A percentile compares a stretch with the other conserved stretches of the same genome.
These are phyloP conservation scores for Phrynocephalus guinanensis DNA, from an alignment of 2,797 vertebrate species.

Conservation along the genomic window DNA sequence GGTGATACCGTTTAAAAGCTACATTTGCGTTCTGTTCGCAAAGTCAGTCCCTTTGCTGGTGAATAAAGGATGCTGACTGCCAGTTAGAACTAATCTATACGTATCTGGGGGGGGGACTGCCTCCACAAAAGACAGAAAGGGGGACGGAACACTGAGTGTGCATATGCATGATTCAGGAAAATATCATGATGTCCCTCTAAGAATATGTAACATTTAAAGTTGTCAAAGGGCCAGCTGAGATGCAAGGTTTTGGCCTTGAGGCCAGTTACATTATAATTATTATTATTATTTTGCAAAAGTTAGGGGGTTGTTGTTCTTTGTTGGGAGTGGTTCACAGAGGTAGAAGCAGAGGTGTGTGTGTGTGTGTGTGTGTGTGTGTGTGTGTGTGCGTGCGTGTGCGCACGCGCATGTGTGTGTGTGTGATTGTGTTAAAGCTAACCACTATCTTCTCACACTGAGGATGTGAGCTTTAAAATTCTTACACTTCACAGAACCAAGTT, in stretches of 20 bases:
- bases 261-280: not conserved
- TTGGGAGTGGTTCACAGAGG: too few relatives aligned
- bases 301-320: not conserved
- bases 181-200: not conserved
- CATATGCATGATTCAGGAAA: not conserved
- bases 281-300: not conserved
- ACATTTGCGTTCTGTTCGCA: not conserved
- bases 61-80: conserved; percentile 21
- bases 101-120: not conserved
- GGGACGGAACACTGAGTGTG: rapidly evolving
- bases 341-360: too few relatives aligned
- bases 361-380: too few relatives aligned
- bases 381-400: not conserved
- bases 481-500: too few relatives aligned
- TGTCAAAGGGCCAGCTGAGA: not conserved
- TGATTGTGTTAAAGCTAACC: not conserved
- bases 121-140: not conserved
- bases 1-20: conserved; percentile 47
- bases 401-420: too few relatives aligned
- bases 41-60: conserved; percentile 22
- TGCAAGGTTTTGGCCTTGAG: not conserved
- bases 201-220: conserved; percentile 1
- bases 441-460: too few relatives aligned
- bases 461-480: not conserved
- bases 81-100: conserved; percentile 16